Conservation (phyloP, 2,113 vertebrate species). For the Syrrhaptes paradoxus region DNA sequence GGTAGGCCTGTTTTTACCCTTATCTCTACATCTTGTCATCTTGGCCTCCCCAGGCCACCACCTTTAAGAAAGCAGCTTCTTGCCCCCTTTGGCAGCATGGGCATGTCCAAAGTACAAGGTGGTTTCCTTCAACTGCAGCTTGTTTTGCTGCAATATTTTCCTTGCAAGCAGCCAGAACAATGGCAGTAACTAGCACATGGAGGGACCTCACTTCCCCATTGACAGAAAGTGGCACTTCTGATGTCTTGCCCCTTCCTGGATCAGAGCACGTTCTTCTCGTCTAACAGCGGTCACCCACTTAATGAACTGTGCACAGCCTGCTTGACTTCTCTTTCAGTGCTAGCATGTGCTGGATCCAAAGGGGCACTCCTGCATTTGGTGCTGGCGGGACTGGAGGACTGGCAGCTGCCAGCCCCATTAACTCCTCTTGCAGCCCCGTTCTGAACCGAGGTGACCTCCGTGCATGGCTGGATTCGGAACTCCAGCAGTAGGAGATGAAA, state of each 20-base stretch:
- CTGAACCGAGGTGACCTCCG: not conserved
- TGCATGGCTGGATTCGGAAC: not conserved
- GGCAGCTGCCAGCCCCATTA: not conserved
- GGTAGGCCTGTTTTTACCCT: not conserved
- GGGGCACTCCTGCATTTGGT: not conserved
- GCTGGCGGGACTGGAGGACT: not conserved
- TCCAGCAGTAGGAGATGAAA: not conserved
- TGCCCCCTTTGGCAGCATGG: not conserved
- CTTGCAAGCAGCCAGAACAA: not conserved
- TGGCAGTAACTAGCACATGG: not conserved
- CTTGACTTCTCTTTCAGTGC: not conserved
- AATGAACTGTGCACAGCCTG: fast-evolving
- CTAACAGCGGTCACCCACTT: not conserved
- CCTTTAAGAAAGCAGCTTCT: not conserved
- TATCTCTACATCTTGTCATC: not conserved
- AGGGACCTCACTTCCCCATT: not conserved
- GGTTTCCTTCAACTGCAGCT: not conserved
- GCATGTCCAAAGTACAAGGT: too few relatives aligned
- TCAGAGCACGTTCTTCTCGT: not conserved
- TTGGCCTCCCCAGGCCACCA: not conserved
- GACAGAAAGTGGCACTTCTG: not conserved
- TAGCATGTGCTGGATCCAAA: fast-evolving
- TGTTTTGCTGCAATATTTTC: not conserved
- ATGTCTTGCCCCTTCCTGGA: not conserved
- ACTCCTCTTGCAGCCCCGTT: not conserved